phyloP scores from a whole-genome alignment of 2,113 vertebrate genomes.

The Tachycineta bicolor region DNA sequence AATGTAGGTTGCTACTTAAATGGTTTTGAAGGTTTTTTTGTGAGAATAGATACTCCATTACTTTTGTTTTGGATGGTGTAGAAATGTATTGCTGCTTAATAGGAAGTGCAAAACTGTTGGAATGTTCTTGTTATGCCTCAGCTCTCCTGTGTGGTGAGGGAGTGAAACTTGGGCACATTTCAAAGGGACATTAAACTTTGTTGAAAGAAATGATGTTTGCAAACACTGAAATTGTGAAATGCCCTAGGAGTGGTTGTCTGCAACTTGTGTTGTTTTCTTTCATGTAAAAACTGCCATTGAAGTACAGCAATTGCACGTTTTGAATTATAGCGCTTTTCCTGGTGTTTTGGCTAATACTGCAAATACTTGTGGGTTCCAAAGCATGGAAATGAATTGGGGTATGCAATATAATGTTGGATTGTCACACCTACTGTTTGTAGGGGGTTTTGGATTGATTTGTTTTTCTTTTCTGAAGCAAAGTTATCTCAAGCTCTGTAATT shows the following conservation, averaged over 20 bases:
- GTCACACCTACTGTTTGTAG: neutral
- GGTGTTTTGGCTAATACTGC: neutral
- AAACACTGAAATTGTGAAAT: neutral
- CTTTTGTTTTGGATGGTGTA: neutral
- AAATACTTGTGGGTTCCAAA: neutral
- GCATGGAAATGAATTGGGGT: neutral
- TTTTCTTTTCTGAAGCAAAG: neutral
- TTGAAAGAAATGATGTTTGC: neutral
- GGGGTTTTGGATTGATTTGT: neutral
- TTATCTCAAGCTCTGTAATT: neutral
- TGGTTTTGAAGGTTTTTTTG: neutral
- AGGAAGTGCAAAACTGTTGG: neutral
- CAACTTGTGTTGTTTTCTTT: neutral
- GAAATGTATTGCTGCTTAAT: neutral
- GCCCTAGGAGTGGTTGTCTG: neutral
- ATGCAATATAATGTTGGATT: neutral
- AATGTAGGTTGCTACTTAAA: neutral
- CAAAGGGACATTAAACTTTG: neutral
- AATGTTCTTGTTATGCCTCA: neutral
- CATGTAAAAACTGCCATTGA: neutral
- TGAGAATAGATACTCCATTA: neutral
- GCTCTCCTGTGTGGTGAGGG: neutral
- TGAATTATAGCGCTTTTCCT: neutral
- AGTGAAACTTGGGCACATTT: neutral
- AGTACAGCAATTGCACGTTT: neutral